Conservation (phyloP, 2,797 vertebrate species). For the Hephaestus fuliginosus region DNA sequence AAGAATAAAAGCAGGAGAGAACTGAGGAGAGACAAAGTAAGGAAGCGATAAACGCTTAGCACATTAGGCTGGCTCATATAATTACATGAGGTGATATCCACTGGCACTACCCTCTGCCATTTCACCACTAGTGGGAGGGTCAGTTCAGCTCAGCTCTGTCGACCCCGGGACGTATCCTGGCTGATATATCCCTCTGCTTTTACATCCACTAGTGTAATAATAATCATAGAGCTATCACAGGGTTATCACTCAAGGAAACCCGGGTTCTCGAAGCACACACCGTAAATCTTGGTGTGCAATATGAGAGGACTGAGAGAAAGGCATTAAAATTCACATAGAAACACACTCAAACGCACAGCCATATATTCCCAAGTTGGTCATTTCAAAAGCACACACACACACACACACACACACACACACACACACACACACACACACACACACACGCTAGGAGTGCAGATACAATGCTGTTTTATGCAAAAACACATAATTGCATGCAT, state of each 20-base stretch:
- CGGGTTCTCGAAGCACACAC: not conserved
- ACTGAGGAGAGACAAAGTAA: not conserved
- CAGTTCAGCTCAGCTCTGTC: conserved; percentile 17
- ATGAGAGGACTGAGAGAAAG: not conserved
- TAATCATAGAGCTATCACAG: conserved; percentile 31
- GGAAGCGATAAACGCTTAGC: conserved; percentile 29
- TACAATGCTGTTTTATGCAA: conserved; percentile 13
- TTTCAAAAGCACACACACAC: not conserved
- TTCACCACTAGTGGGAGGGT: conserved; percentile 34
- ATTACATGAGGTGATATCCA: conserved; percentile 52
- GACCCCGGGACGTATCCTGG: conserved; percentile 18
- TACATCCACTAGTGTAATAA: conserved; percentile 20
- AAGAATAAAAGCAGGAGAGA: conserved; percentile 18
- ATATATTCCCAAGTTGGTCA: not conserved
- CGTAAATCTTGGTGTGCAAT: not conserved
- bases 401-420: not conserved
- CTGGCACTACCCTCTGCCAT: conserved; percentile 20
- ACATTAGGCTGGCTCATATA: conserved; percentile 44
- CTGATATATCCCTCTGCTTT: conserved; percentile 36
- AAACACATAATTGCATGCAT: conserved; percentile 23
- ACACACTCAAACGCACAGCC: not conserved
- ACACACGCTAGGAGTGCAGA: not conserved
- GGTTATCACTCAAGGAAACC: conserved; percentile 25
- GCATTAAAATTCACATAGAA: not conserved
- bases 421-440: not conserved